Evolutionary conservation across 2,113 vertebrate genomes (phyloP).

Genomic region (Gavia stellata): DNA sequence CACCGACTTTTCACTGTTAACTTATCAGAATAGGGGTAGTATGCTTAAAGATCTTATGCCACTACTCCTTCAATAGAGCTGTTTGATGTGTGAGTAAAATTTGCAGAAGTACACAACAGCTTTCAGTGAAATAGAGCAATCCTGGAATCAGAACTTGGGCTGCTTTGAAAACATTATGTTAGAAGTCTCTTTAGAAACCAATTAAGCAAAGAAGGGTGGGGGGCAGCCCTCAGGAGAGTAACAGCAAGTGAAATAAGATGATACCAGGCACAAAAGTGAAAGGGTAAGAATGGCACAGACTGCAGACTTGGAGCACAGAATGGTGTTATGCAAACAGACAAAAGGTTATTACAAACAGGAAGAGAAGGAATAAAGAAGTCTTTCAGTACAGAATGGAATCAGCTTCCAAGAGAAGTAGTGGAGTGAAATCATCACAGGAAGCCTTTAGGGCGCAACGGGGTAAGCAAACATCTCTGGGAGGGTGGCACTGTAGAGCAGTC

Average conservation of each 20-base stretch:
- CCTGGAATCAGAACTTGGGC: background rate
- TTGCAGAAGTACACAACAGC: background rate
- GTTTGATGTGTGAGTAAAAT: background rate
- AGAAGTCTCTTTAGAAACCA: background rate
- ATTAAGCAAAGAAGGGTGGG: background rate
- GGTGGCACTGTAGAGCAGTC: background rate
- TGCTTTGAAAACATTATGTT: background rate
- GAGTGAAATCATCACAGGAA: background rate
- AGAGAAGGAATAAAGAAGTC: conserved; percentile 7
- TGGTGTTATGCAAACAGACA: background rate
- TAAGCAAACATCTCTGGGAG: background rate
- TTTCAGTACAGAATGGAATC: background rate
- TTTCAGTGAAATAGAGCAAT: background rate
- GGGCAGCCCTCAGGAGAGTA: background rate
- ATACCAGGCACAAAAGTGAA: background rate
- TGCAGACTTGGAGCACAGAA: background rate
- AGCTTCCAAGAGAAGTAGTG: background rate
- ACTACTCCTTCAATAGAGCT: background rate
- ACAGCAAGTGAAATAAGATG: background rate
- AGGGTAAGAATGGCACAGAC: background rate
- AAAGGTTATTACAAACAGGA: conserved; percentile 4
- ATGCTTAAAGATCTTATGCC: background rate
- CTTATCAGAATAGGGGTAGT: background rate
- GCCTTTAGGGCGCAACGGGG: background rate
- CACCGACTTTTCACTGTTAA: background rate